phyloP scores from a whole-genome alignment of 37 sponge, comb jelly and placozoan genomes.

The Halichondria panicea region DNA sequence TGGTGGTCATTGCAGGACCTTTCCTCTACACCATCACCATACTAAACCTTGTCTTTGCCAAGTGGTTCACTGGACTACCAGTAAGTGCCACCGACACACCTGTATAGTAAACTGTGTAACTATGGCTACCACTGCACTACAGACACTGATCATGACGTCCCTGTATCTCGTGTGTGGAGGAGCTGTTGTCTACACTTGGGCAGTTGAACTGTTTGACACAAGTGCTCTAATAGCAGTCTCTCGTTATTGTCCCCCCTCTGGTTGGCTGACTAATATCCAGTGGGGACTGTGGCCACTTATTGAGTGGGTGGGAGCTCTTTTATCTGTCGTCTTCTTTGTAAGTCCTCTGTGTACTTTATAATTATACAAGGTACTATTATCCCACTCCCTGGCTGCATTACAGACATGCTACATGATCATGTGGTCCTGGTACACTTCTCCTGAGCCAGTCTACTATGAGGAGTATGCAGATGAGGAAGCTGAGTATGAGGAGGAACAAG shows the following conservation, averaged over 20 bases:
- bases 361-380: too few species aligned
- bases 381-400: too few species aligned
- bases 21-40: constrained; percentile 8
- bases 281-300: constrained; percentile 39
- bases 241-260: neutral
- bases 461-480: constrained; percentile 8
- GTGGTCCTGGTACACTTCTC: constrained; percentile 8
- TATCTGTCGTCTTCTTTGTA: constrained; percentile 16
- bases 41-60: constrained; percentile 30
- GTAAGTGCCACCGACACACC: too few species aligned
- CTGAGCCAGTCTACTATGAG: neutral
- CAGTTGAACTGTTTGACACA: neutral
- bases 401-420: constrained; percentile 35
- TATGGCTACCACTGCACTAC: neutral
- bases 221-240: neutral
- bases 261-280: constrained; percentile 13
- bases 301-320: constrained; percentile 28
- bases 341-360: too few species aligned
- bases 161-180: constrained; percentile 24
- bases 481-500: neutral
- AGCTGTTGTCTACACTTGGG: constrained; percentile 8
- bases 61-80: constrained; percentile 14
- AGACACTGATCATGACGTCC: constrained; percentile 13
- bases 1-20: constrained; percentile 17
- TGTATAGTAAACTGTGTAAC: too few species aligned